Evolutionary conservation across 2,888 invertebrate species (phyloP).

Genomic region (Agrotis exclamationis): DNA sequence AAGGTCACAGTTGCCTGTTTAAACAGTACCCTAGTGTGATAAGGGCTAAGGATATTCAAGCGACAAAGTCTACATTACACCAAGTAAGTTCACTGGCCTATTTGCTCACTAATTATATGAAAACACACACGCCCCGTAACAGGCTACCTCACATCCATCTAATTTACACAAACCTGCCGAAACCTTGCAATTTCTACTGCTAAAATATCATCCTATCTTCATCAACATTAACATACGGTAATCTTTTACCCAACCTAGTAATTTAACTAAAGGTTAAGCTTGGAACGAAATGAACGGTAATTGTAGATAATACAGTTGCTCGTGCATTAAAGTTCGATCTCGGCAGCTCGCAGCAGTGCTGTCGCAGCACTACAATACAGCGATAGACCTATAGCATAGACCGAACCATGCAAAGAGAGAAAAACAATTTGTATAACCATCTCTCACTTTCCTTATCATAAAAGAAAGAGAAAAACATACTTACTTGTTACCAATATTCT

Average conservation of each 20-base stretch:
- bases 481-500: too few relatives aligned
- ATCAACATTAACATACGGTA: background rate
- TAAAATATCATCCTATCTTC: background rate
- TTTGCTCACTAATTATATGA: background rate
- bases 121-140: background rate
- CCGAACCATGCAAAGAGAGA: too few relatives aligned
- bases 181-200: background rate
- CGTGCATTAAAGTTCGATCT: background rate
- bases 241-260: slow-evolving; percentile 19
- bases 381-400: too few relatives aligned
- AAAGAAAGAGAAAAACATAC: too few relatives aligned
- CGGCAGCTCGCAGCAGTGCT: too few relatives aligned
- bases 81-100: background rate
- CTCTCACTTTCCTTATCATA: too few relatives aligned
- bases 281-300: slow-evolving; percentile 24
- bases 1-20: too few relatives aligned
- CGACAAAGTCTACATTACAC: too few relatives aligned
- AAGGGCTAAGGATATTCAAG: too few relatives aligned
- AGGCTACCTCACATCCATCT: background rate
- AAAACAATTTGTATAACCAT: too few relatives aligned
- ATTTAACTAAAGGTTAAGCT: slow-evolving; percentile 22
- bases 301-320: slow-evolving; percentile 6
- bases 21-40: too few relatives aligned
- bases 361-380: too few relatives aligned
- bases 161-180: background rate